These are phyloP conservation scores for Mallotus villosus DNA, from an alignment of 2,797 vertebrate genomes.

Conservation along the genomic window DNA sequence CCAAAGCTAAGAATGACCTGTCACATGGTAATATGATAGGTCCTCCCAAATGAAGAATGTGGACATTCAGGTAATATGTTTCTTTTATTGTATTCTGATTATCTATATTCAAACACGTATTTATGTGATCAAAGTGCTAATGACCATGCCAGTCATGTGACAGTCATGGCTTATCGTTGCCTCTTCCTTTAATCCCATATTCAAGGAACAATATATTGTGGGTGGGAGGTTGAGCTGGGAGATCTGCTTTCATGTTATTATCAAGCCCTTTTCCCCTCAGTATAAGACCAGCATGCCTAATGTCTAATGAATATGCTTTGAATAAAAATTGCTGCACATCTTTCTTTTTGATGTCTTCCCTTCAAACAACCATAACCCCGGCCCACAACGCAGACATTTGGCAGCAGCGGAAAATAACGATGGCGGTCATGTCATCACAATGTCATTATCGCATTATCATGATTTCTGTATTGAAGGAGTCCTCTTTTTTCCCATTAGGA, in stretches of 20 bases:
- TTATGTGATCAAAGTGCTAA: slow-evolving; percentile 46
- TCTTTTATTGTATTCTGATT: slow-evolving; percentile 28
- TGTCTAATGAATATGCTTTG: slow-evolving; percentile 44
- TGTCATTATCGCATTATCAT: slow-evolving; percentile 32
- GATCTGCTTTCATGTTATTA: slow-evolving; percentile 64
- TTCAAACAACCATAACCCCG: slow-evolving; percentile 35
- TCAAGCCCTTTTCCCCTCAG: slow-evolving; percentile 38
- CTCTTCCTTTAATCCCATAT: slow-evolving; percentile 47
- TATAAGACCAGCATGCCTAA: slow-evolving; percentile 53
- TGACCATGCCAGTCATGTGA: slow-evolving; percentile 55
- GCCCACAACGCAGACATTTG: neutral
- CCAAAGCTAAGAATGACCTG: slow-evolving; percentile 17
- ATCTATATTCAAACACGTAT: slow-evolving; percentile 26
- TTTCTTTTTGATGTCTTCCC: slow-evolving; percentile 31
- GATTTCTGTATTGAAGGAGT: slow-evolving; percentile 12
- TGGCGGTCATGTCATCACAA: slow-evolving; percentile 27
- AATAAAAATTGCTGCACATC: slow-evolving; percentile 50
- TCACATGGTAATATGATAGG: slow-evolving; percentile 20
- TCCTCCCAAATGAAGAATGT: slow-evolving; percentile 44
- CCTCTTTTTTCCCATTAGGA: neutral
- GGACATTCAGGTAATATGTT: slow-evolving; percentile 49
- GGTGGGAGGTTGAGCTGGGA: slow-evolving; percentile 47
- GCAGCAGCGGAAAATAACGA: neutral
- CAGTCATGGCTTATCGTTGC: slow-evolving; percentile 39
- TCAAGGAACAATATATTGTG: slow-evolving; percentile 32